These are phyloP conservation scores for Gadus chalcogrammus DNA, from an alignment of 2,113 vertebrate genomes.

Conservation along the genomic window DNA sequence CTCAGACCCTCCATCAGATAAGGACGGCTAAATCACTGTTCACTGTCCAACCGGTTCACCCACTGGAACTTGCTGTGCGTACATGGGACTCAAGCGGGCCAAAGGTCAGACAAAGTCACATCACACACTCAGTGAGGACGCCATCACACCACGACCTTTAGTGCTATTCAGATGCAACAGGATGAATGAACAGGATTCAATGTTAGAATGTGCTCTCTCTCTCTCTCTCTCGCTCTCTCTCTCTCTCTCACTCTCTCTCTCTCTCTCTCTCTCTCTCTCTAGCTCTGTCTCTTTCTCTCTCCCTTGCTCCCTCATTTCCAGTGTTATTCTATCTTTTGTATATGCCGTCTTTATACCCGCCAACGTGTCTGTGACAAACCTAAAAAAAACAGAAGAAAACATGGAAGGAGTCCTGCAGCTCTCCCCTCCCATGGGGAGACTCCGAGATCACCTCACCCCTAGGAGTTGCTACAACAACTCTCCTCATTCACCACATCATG, in stretches of 20 bases:
- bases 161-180: no score
- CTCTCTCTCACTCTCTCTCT: constrained; percentile 6
- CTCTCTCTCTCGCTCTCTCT: constrained; percentile 9
- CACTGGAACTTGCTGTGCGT: neutral
- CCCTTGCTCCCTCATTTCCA: neutral
- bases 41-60: constrained; percentile 6
- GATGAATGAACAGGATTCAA: no score
- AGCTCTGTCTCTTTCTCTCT: constrained; percentile 4
- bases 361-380: no score
- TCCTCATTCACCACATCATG: neutral
- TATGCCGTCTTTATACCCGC: no score
- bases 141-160: no score
- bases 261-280: neutral
- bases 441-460: neutral
- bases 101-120: neutral
- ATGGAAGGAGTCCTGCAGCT: no score
- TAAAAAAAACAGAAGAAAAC: no score
- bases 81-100: neutral
- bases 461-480: neutral
- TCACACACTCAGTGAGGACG: no score
- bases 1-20: constrained; percentile 52
- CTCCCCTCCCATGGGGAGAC: no score
- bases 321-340: no score
- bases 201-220: neutral
- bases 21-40: constrained; percentile 22